A percentile compares a stretch with the other conserved stretches of the same genome.
Evolutionary conservation across 2,797 vertebrate genomes (phyloP).

Genomic region (Stomatorhinus walkeri): DNA sequence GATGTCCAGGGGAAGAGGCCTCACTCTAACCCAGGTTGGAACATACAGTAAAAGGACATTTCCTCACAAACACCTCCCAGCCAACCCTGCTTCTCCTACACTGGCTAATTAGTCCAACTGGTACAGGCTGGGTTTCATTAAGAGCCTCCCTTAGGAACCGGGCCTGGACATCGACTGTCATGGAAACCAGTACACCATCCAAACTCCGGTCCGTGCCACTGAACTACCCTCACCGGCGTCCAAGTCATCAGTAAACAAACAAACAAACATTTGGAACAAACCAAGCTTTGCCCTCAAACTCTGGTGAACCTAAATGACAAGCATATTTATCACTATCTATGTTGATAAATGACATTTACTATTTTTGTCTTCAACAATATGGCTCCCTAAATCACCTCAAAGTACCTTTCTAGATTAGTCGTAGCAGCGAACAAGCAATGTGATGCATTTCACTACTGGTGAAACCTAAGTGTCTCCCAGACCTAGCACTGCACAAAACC

Average conservation of each 20-base stretch:
- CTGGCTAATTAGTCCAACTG: background rate
- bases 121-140: background rate
- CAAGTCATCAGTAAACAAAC: slow-evolving; percentile 2
- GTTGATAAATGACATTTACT: no score
- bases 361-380: background rate
- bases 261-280: background rate
- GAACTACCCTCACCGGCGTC: background rate
- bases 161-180: background rate
- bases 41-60: background rate
- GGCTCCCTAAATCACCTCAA: background rate
- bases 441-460: background rate
- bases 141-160: background rate
- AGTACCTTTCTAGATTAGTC: background rate
- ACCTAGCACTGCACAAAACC: slow-evolving; percentile 30
- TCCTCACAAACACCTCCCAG: background rate
- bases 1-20: background rate
- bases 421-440: background rate
- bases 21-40: background rate
- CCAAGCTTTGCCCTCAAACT: background rate
- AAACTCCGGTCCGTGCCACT: background rate
- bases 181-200: background rate
- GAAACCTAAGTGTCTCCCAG: background rate
- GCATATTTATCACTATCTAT: background rate
- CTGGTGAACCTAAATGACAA: background rate
- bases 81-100: background rate